Evolutionary conservation across 2,888 invertebrate species (phyloP).

Genomic region (Diachrysia chrysitis): DNA sequence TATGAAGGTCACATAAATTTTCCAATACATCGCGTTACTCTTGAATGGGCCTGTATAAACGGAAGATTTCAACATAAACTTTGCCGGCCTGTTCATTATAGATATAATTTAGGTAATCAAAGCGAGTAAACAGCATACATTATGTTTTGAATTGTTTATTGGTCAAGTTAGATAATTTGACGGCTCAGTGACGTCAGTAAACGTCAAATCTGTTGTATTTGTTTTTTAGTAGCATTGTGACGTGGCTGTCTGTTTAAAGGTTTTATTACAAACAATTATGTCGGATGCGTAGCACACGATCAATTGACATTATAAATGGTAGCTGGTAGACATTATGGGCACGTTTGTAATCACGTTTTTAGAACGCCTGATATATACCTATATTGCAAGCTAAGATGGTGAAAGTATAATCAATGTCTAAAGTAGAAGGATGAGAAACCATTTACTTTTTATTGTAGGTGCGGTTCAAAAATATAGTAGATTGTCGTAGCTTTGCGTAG

Average conservation of each 20-base stretch:
- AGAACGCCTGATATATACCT: neutral
- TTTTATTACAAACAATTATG: neutral
- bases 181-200: slow-evolving; percentile 6
- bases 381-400: neutral
- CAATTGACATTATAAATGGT: neutral
- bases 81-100: slow-evolving; percentile 51
- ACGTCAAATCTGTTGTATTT: slow-evolving; percentile 15
- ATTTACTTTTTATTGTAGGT: neutral
- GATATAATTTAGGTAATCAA: slow-evolving; percentile 26
- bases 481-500: slow-evolving; percentile 11
- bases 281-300: neutral
- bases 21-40: slow-evolving; percentile 71
- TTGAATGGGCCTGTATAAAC: slow-evolving; percentile 65
- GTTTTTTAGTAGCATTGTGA: slow-evolving; percentile 6
- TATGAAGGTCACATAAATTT: slow-evolving; percentile 67
- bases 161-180: slow-evolving; percentile 23
- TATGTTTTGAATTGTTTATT: slow-evolving; percentile 27
- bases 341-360: neutral
- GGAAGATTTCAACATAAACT: slow-evolving; percentile 68
- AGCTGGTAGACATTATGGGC: neutral
- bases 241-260: neutral
- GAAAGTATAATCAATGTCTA: neutral
- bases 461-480: neutral
- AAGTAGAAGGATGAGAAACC: neutral
- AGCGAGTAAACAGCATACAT: slow-evolving; percentile 16